Evolutionary conservation across 2,888 invertebrate genomes (phyloP), one percentile per base, ranked within the genome.

Genomic region (Pterobdella sp.): DNA sequence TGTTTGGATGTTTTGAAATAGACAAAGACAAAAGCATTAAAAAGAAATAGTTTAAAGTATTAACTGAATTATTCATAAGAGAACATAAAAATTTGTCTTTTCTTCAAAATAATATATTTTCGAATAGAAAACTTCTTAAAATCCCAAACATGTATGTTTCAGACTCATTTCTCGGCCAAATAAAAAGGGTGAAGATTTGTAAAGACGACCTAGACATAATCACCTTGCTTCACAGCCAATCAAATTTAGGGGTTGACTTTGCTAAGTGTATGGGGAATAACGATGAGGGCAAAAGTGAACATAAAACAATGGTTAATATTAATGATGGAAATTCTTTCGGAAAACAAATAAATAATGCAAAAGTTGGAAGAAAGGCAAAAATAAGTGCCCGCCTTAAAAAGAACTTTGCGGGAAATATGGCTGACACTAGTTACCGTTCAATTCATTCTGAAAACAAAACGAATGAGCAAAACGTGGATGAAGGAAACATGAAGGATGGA

Each of bases 81-180:
- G 7, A 63, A 63, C 7, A 14, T 14, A 14, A 14, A 14, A 7
- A 14, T n/a, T n/a, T n/a, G n/a, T n/a, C n/a, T n/a, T n/a, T n/a
- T n/a, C n/a, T n/a, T n/a, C n/a, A n/a, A n/a, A n/a, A n/a, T n/a
- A n/a, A n/a, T n/a, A n/a, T n/a, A n/a, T n/a, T n/a, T n/a, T n/a
- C n/a, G n/a, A n/a, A n/a, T n/a, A n/a, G n/a, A n/a, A n/a, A n/a
- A n/a, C n/a, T n/a, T n/a, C n/a, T n/a, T n/a, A n/a, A n/a, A n/a
- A n/a, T n/a, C n/a, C n/a, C n/a, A n/a, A n/a, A n/a, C n/a, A 14
- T 26, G n/a, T 31, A 4, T 65, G 14, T 34, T 31, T 31, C 65
- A 65, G 65, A 18, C 3, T 65, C 65, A 3, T 65, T 65, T n/a
- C 31, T 32, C 4, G 65, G 65, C 4, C 65, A 65, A 32, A 65